phyloP scores from a whole-genome alignment of 2,113 vertebrate genomes.

The Fulmarus glacialis region DNA sequence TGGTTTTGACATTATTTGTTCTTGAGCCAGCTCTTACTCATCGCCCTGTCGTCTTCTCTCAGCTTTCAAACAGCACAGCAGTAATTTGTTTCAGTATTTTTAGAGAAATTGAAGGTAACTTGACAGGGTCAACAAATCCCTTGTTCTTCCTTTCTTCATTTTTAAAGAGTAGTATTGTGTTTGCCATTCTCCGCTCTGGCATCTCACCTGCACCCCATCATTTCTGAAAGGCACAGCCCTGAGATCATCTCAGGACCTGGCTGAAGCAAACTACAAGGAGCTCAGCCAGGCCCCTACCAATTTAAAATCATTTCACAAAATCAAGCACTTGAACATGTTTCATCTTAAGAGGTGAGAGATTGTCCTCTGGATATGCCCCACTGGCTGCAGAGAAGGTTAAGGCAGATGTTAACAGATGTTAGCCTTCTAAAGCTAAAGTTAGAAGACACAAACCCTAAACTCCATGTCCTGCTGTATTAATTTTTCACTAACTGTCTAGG shows the following conservation, averaged over 20 bases:
- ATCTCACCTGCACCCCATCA: not conserved
- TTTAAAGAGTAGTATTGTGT: not conserved
- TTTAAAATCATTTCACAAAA: not conserved
- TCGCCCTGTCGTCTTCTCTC: not conserved
- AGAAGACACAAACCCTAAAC: not conserved
- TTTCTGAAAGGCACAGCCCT: not conserved
- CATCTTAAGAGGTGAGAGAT: not conserved
- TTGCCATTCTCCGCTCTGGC: not conserved
- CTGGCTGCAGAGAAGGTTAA: not conserved
- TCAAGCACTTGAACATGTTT: not conserved
- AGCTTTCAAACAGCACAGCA: not conserved
- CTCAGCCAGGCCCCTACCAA: not conserved
- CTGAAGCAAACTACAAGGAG: not conserved
- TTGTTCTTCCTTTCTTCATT: not conserved
- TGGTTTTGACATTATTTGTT: not conserved
- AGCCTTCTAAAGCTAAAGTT: not conserved
- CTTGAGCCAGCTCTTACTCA: slow-evolving; percentile 15
- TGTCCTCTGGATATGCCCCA: not conserved
- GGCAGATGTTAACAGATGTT: not conserved
- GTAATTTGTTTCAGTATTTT: not conserved
- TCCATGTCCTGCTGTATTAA: not conserved
- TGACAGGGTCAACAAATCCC: not conserved
- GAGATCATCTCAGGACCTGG: not conserved
- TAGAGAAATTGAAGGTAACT: not conserved
- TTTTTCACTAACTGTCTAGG: not conserved